phyloP scores from a whole-genome alignment of 2,113 vertebrate species.

The Meleagris gallopavo region DNA sequence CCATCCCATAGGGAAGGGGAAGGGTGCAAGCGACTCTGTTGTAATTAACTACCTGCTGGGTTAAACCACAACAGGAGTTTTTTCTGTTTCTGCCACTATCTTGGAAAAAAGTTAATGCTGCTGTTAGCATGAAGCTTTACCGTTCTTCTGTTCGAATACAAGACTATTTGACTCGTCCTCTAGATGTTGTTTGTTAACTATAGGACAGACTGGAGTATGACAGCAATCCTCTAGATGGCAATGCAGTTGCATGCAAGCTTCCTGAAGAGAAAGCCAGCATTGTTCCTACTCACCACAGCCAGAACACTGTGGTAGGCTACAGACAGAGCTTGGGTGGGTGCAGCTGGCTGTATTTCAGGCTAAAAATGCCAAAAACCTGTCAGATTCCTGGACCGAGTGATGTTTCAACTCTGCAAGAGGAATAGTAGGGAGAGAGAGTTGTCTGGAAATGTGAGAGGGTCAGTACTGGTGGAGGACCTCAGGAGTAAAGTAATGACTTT shows the following conservation, averaged over 20 bases:
- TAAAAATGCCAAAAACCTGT: slow-evolving; percentile 10
- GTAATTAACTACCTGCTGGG: no score
- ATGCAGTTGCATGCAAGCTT: not conserved
- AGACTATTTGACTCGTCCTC: not conserved
- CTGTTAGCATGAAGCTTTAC: not conserved
- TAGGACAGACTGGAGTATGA: not conserved
- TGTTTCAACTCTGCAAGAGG: not conserved
- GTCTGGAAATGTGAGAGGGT: not conserved
- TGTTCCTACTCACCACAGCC: not conserved
- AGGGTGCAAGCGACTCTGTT: no score
- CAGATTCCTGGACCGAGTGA: not conserved
- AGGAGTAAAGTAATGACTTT: not conserved
- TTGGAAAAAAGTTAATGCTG: not conserved
- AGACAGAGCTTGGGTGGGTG: slow-evolving; percentile 17
- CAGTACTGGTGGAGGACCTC: not conserved
- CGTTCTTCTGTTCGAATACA: not conserved
- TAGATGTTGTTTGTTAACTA: not conserved
- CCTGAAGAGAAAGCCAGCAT: not conserved
- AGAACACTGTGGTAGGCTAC: not conserved
- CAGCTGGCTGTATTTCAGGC: slow-evolving; percentile 18
- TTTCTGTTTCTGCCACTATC: not conserved
- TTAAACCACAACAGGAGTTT: not conserved
- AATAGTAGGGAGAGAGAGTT: not conserved
- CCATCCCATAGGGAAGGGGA: no score
- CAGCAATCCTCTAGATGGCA: slow-evolving; percentile 63